These are phyloP conservation scores for Protaetia brevitarsis DNA, from an alignment of 1,140 invertebrate species.

Conservation along the genomic window DNA sequence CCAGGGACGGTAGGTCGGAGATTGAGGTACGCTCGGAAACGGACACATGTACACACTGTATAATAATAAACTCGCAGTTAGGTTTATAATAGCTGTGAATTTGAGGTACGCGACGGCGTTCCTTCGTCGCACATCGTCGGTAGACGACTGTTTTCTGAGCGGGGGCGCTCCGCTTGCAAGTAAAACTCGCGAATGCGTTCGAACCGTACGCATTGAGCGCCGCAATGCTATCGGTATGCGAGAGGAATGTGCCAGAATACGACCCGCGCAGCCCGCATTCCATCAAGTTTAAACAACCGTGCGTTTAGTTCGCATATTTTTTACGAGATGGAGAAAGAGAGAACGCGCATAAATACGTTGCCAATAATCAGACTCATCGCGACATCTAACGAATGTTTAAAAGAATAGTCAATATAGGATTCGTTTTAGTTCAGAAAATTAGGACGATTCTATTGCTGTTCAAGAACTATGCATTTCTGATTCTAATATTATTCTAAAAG, in stretches of 20 bases:
- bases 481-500: too few species aligned
- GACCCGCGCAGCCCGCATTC: slow-evolving; percentile 37
- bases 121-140: slow-evolving; percentile 13
- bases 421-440: too few species aligned
- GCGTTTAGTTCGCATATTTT: slow-evolving; percentile 35
- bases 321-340: slow-evolving; percentile 27
- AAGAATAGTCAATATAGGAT: too few species aligned
- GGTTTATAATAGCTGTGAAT: slow-evolving; percentile 3
- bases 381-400: neutral
- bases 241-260: slow-evolving; percentile 36
- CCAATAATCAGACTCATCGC: neutral
- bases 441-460: too few species aligned
- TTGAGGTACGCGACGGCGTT: slow-evolving; percentile 5
- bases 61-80: slow-evolving; percentile 14
- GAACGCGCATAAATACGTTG: neutral
- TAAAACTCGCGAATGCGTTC: slow-evolving; percentile 6
- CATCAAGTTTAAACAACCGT: slow-evolving; percentile 38
- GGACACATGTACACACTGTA: slow-evolving; percentile 13
- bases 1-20: too few species aligned
- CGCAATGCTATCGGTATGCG: slow-evolving; percentile 31
- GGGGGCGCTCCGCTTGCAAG: neutral
- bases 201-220: slow-evolving; percentile 29
- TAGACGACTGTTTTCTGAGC: slow-evolving; percentile 15
- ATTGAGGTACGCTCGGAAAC: slow-evolving; percentile 17
- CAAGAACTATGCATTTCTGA: too few species aligned